These are phyloP conservation scores for Cistogaster globosa DNA, from an alignment of 2,888 invertebrate species.

Conservation along the genomic window DNA sequence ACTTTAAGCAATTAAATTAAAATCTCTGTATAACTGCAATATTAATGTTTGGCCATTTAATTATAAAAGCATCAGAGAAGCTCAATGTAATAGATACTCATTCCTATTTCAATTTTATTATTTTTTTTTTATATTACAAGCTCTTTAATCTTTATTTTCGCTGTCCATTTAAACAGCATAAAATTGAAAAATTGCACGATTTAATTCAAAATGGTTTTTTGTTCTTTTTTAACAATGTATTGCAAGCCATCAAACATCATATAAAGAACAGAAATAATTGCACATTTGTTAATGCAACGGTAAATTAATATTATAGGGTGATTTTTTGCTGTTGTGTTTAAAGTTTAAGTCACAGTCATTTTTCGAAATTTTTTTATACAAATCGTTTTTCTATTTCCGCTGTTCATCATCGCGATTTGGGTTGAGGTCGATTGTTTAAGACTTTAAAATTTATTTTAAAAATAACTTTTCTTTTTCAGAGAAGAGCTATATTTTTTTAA, in stretches of 20 bases:
- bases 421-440: too few relatives aligned
- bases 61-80: conserved; percentile 14
- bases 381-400: too few relatives aligned
- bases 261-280: too few relatives aligned
- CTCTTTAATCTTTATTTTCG: conserved; percentile 3
- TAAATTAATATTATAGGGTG: too few relatives aligned
- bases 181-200: conserved; percentile 49
- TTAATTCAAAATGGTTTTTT: conserved; percentile 10
- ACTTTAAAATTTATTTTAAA: too few relatives aligned
- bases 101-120: neutral
- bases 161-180: conserved; percentile 11
- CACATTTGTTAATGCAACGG: too few relatives aligned
- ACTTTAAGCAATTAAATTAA: conserved; percentile 28
- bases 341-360: too few relatives aligned
- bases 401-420: too few relatives aligned
- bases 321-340: too few relatives aligned
- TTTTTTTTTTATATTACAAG: neutral
- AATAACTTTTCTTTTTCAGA: too few relatives aligned
- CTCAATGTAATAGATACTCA: conserved; percentile 40
- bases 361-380: neutral
- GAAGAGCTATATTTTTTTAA: too few relatives aligned
- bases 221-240: neutral
- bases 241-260: too few relatives aligned
- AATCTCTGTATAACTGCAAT: conserved; percentile 25
- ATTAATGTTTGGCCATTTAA: conserved; percentile 33